A percentile compares a stretch with the other conserved stretches of the same genome.
phyloP scores from a whole-genome alignment of 64 coral and sea anemone genomes.

The Astreopora myriophthalma region DNA sequence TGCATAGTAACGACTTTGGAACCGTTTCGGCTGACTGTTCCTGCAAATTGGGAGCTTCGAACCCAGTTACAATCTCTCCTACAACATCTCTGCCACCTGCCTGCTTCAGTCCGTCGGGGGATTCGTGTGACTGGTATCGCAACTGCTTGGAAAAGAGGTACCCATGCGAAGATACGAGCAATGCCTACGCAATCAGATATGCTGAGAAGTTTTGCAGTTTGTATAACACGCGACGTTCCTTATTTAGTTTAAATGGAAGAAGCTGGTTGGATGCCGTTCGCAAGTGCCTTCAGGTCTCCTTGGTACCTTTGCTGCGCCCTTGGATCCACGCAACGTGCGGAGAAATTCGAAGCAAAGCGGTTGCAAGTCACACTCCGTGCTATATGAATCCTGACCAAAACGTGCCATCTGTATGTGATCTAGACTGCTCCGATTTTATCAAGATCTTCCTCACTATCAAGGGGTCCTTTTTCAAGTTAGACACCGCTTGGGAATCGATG shows the following conservation, averaged over 20 bases:
- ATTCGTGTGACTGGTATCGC: conserved; percentile 35
- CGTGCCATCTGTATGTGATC: conserved; percentile 46
- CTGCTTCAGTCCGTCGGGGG: background rate
- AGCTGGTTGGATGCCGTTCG: conserved; percentile 46
- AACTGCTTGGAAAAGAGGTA: conserved; percentile 50
- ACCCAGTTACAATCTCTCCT: background rate
- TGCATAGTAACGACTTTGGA: conserved; percentile 1
- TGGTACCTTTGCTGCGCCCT: conserved; percentile 56
- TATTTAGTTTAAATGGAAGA: background rate
- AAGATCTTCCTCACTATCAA: conserved; percentile 60
- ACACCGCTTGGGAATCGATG: conserved; percentile 38
- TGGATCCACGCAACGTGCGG: conserved; percentile 46
- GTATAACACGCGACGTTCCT: background rate
- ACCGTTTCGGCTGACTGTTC: conserved; percentile 22
- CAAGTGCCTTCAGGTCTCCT: conserved; percentile 61
- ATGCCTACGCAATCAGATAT: conserved; percentile 38
- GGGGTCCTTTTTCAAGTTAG: background rate
- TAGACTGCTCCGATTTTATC: conserved; percentile 30
- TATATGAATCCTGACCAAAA: conserved; percentile 21
- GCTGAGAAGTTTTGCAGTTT: conserved; percentile 50
- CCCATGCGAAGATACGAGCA: background rate
- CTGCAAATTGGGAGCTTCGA: background rate
- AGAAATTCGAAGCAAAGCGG: conserved; percentile 22
- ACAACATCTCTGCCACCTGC: background rate
- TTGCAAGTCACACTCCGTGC: conserved; percentile 59